A percentile compares a stretch with the other conserved stretches of the same genome.
Conservation (phyloP, 2,113 vertebrate genomes). For the Onychostruthus taczanowskii region DNA sequence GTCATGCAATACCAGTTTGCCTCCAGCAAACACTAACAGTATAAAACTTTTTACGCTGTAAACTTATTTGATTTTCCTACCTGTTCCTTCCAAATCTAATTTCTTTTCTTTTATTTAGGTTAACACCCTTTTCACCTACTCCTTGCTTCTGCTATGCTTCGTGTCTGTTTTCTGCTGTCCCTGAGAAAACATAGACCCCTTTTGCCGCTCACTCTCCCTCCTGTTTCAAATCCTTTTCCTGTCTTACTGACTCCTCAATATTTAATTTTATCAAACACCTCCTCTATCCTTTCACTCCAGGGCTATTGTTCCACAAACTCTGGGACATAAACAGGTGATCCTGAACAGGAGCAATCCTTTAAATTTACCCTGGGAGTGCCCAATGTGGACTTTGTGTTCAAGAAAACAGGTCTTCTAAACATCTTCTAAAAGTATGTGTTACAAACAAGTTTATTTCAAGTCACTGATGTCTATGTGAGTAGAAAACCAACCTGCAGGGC, state of each 20-base stretch:
- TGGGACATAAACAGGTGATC: background rate
- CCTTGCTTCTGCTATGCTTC: background rate
- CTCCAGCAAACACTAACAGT: background rate
- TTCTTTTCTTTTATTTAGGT: background rate
- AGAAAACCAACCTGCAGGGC: background rate
- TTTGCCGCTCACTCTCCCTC: background rate
- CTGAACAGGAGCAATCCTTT: background rate
- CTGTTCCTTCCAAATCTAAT: background rate
- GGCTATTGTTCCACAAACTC: background rate
- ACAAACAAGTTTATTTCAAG: background rate
- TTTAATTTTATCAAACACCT: background rate
- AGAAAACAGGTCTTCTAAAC: background rate
- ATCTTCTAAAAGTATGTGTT: background rate
- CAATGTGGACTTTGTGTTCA: background rate
- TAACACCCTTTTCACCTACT: background rate
- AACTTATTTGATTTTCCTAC: background rate
- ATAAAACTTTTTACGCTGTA: background rate
- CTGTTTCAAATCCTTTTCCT: background rate
- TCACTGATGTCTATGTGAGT: background rate
- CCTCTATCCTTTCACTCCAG: background rate
- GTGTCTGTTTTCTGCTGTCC: background rate
- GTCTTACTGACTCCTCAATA: background rate
- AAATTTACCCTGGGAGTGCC: background rate
- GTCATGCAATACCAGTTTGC: background rate
- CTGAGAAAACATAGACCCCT: background rate